phyloP scores from a whole-genome alignment of 2,888 invertebrate genomes.

The Torymus auratus region DNA sequence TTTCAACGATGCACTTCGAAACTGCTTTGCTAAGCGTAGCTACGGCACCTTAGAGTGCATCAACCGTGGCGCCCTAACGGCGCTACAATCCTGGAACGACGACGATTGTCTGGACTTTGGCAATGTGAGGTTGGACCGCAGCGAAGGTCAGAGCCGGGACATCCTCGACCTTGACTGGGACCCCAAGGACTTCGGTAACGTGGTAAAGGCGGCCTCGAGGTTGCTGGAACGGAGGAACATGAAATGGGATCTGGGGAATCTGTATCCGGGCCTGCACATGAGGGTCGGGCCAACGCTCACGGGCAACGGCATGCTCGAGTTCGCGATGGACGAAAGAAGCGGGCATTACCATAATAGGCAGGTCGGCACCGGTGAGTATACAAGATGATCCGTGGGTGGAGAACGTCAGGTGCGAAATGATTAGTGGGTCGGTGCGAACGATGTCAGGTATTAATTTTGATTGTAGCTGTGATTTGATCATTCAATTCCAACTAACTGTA shows the following conservation, averaged over 20 bases:
- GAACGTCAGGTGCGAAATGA: too few relatives aligned
- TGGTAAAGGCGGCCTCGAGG: conserved; percentile 70
- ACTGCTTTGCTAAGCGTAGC: conserved; percentile 64
- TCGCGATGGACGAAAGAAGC: conserved; percentile 82
- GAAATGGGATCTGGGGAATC: conserved; percentile 84
- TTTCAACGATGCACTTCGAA: conserved; percentile 67
- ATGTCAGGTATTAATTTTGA: too few relatives aligned
- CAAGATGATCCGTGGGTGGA: too few relatives aligned
- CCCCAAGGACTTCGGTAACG: conserved; percentile 85
- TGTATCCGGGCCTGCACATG: conserved; percentile 88
- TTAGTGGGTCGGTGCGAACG: too few relatives aligned
- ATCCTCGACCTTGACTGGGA: conserved; percentile 84
- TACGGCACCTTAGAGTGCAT: conserved; percentile 79
- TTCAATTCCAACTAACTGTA: too few relatives aligned
- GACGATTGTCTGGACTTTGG: conserved; percentile 83
- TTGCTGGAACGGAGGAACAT: conserved; percentile 84
- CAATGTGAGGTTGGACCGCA: conserved; percentile 81
- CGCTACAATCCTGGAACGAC: conserved; percentile 83
- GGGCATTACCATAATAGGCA: conserved; percentile 78
- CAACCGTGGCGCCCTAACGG: conserved; percentile 83
- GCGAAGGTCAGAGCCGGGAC: conserved; percentile 82
- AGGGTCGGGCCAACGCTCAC: conserved; percentile 84
- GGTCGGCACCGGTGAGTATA: conserved; percentile 80
- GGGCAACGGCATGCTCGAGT: conserved; percentile 85
- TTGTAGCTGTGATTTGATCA: too few relatives aligned